Evolutionary conservation across 2,888 invertebrate genomes (phyloP), one percentile per base, ranked within the genome.

Genomic region (Eucera pruinosa): DNA sequence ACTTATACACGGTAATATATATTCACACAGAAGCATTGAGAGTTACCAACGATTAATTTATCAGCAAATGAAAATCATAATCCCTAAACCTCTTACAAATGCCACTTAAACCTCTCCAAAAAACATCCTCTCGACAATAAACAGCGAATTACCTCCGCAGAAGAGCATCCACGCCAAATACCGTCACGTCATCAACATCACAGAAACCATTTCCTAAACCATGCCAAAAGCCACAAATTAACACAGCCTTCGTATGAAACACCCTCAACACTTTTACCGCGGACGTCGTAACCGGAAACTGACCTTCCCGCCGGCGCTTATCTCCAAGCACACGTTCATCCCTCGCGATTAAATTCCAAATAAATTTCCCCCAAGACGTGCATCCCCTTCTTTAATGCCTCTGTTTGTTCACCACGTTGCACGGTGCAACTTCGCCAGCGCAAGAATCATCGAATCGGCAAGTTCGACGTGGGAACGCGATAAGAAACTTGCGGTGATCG

Each of bases 291-390:
- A 60, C 4, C 60, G 41, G 18, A 20, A 67, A 62, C 71, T 57
- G 71, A 73, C 73, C 71, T 70, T 70, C 55, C 48, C 47, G 52
- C 45, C 60, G 70, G 30, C 58, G 25, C 23, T 1, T 7, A n/a
- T 15, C n/a, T 55, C 11, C n/a, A 20, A 15, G 7, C 30, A 13
- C 45, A 20, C 47, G 47, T 15, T 30, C 30, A 20, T 60, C 45
- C 45, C 30, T 20, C 18, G 13, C 18, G 18, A 45, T 30, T 4
- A 7, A 18, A 20, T 7, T n/a, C n/a, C n/a, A n/a, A n/a, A n/a
- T n/a, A n/a, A n/a, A n/a, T n/a, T n/a, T n/a, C n/a, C n/a, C n/a
- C n/a, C n/a, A n/a, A n/a, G n/a, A n/a, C n/a, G n/a, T n/a, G n/a
- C n/a, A n/a, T n/a, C n/a, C n/a, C n/a, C n/a, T n/a, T n/a, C n/a